Base-by-base conservation (phyloP, 2,113 vertebrate genomes). In the Odobenus rosmarus region DNA sequence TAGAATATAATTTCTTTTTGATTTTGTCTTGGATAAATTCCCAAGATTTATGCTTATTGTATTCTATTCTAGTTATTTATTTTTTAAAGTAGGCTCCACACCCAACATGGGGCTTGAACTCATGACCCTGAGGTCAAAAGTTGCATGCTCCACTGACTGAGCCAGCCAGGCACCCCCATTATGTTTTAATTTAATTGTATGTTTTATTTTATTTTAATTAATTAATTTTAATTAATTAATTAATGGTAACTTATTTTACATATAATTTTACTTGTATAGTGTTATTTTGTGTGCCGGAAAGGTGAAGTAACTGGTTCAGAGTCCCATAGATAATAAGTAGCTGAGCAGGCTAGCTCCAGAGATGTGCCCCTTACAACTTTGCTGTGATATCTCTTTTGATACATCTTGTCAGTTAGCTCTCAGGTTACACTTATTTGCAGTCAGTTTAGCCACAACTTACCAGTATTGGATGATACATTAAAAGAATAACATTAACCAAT, bases 21-120 rank as follows among this genome's bases (percentile, higher is more conserved):
- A 80, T 90, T 90, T 86, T 88, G 16, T 87, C n/a, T 80, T 86
- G 42, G 18, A 12, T 62, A 92, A 67, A 95, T 96, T 95, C 33
- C 42, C 11, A 89, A 74, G 79, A 51, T 71, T 80, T 71, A 69
- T 93, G 24, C 57, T 59, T 49, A 93, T 79, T 76, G 24, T 49
- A n/a, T 96, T 71, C 86, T 55, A 88, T 62, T 79, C 84, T 46
- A 18, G 28, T 95, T 90, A n/a, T n/a, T 74, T 76, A 15, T 76
- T 76, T 74, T 46, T 76, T 76, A 46, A 76, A 76, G 39, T 76
- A 46, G 42, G 72, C 13, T 46, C 72, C 39, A 76, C 72, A 26
- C 39, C 39, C 71, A 39, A 5, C 67, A 19, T 69, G 33, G 67
- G 67, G 67, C 67, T 69, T 69, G 16, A 69, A 36, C 33, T 69